These are phyloP conservation scores for Acanthacorydalis orientalis DNA, from an alignment of 2,888 invertebrate species.

Conservation along the genomic window DNA sequence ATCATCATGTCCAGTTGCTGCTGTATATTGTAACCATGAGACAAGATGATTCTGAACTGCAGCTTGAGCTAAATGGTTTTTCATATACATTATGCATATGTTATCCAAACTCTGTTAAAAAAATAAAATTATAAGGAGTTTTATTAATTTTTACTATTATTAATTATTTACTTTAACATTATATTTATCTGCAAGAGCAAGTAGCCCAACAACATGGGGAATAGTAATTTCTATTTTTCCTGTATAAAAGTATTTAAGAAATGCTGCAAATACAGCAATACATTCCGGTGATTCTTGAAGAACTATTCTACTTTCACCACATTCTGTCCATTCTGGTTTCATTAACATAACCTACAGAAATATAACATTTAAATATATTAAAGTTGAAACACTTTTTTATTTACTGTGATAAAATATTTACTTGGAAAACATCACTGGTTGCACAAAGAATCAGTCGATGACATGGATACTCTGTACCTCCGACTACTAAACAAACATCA, in stretches of 20 bases:
- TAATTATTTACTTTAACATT: conserved; percentile 54
- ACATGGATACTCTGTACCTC: conserved; percentile 65
- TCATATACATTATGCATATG: conserved; percentile 77
- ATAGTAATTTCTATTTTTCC: conserved; percentile 77
- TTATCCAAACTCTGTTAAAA: conserved; percentile 53
- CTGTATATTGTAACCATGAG: conserved; percentile 82
- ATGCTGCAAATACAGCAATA: conserved; percentile 70
- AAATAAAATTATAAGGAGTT: conserved; percentile 6
- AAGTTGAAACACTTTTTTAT: background rate
- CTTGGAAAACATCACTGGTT: conserved; percentile 90
- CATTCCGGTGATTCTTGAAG: conserved; percentile 77
- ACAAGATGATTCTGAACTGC: conserved; percentile 66
- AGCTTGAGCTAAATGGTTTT: conserved; percentile 68
- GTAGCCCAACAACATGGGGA: conserved; percentile 68
- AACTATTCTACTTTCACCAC: conserved; percentile 65
- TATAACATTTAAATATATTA: conserved; percentile 3
- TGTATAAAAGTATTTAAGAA: conserved; percentile 75
- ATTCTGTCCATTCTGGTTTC: conserved; percentile 87
- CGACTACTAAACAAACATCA: conserved; percentile 73
- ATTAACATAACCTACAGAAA: conserved; percentile 77
- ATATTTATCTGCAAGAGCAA: conserved; percentile 87
- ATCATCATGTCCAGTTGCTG: conserved; percentile 60
- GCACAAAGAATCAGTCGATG: conserved; percentile 85
- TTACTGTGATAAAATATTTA: conserved; percentile 19
- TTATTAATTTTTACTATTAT: background rate